phyloP scores from a whole-genome alignment of 2,797 vertebrate genomes.

The Odontamblyopus lacepedii region DNA sequence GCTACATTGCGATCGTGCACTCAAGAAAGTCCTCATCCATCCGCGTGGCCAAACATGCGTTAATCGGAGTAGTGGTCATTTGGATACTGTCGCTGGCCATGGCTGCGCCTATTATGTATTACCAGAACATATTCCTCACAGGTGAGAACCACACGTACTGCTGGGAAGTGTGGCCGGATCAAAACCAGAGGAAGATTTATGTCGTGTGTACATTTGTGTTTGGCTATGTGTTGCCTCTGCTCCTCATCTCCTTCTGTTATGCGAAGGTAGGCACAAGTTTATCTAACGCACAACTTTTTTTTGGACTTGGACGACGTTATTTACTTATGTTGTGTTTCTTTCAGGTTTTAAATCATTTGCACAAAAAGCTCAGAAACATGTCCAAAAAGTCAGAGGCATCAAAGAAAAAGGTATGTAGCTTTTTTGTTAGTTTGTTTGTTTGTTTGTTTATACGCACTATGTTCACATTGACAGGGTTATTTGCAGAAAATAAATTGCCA shows the following conservation, averaged over 20 bases:
- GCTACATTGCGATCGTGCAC: conserved; percentile 96
- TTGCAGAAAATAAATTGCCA: not conserved
- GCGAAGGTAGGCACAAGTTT: conserved; percentile 84
- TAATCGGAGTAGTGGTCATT: conserved; percentile 87
- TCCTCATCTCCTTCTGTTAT: conserved; percentile 97
- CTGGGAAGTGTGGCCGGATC: conserved; percentile 92
- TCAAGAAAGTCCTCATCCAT: conserved; percentile 89
- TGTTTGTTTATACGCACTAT: not conserved
- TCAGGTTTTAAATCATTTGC: conserved; percentile 95
- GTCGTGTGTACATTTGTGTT: conserved; percentile 94
- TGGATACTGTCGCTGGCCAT: conserved; percentile 91
- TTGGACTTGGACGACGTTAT: not conserved
- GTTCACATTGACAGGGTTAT: no score
- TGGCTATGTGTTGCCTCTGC: conserved; percentile 91
- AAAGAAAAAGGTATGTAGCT: conserved; percentile 92
- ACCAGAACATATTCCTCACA: conserved; percentile 86
- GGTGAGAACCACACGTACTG: conserved; percentile 88
- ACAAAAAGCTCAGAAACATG: conserved; percentile 95
- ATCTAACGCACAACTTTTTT: not conserved
- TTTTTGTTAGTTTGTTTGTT: not conserved
- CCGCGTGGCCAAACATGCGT: conserved; percentile 84
- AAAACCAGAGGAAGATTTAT: conserved; percentile 86
- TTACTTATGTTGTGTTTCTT: conserved; percentile 35
- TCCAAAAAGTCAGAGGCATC: conserved; percentile 98
- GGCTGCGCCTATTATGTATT: conserved; percentile 90